Conservation (phyloP, 2,113 vertebrate genomes). For the Heliornis fulica region DNA sequence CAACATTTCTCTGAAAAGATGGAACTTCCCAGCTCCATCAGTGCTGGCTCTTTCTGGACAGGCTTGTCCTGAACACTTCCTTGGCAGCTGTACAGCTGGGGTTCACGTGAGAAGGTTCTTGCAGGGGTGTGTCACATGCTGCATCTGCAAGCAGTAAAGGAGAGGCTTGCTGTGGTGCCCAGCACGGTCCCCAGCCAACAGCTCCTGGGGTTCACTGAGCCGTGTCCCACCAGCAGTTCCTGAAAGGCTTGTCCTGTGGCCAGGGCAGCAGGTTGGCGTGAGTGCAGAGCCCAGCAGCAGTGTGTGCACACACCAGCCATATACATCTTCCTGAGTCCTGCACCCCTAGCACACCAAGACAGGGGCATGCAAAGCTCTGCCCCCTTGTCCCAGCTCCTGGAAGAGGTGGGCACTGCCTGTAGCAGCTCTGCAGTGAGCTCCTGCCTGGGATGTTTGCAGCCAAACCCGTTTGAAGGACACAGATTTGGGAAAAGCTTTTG, state of each 20-base stretch:
- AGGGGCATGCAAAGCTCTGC: background rate
- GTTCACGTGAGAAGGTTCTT: background rate
- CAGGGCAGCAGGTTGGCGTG: background rate
- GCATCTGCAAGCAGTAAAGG: background rate
- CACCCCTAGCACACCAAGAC: fast-evolving
- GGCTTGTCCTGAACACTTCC: background rate
- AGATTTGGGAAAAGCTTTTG: background rate
- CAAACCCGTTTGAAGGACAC: background rate
- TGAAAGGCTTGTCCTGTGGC: background rate
- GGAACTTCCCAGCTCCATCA: background rate
- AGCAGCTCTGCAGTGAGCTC: background rate
- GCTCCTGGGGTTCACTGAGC: background rate
- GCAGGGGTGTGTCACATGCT: background rate
- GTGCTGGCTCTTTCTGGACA: background rate
- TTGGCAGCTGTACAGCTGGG: background rate
- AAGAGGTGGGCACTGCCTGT: background rate
- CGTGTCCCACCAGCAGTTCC: background rate
- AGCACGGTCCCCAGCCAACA: background rate
- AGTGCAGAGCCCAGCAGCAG: background rate
- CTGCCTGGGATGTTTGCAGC: background rate
- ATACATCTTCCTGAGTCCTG: background rate
- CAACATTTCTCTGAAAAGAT: background rate
- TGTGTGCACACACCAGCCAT: background rate
- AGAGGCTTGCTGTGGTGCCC: background rate
- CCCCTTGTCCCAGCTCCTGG: background rate